Conservation (phyloP, 2,888 invertebrate species). For the Ophonus ardosiacus region DNA sequence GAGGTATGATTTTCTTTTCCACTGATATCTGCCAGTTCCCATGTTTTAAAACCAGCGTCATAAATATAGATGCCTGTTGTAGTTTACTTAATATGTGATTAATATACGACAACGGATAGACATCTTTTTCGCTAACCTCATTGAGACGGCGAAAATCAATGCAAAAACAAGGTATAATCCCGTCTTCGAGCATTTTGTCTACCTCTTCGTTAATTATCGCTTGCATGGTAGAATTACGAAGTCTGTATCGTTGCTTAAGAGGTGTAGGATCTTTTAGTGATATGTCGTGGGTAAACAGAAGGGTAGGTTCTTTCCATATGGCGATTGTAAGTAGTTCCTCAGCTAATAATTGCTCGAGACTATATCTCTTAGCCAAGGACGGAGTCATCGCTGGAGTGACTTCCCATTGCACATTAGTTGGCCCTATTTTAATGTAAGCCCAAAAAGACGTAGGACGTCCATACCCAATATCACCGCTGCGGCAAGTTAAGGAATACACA, state of each 20-base stretch:
- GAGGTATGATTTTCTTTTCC: slow-evolving; percentile 62
- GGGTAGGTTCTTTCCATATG: slow-evolving; percentile 5
- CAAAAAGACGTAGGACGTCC: not conserved
- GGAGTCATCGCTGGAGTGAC: not conserved
- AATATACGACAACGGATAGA: slow-evolving; percentile 69
- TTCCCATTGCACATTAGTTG: not conserved
- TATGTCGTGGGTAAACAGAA: slow-evolving; percentile 30
- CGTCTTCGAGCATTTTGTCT: slow-evolving; percentile 65
- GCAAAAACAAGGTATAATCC: slow-evolving; percentile 66
- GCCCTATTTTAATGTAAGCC: not conserved
- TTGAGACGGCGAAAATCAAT: slow-evolving; percentile 68
- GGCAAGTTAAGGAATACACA: not conserved
- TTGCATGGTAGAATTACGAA: slow-evolving; percentile 67
- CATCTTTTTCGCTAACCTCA: slow-evolving; percentile 65
- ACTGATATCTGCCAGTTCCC: slow-evolving; percentile 70
- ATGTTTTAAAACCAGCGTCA: slow-evolving; percentile 67
- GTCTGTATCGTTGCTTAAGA: slow-evolving; percentile 67
- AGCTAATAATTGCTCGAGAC: not conserved
- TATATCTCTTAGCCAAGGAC: not conserved
- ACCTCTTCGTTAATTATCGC: slow-evolving; percentile 64
- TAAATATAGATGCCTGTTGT: slow-evolving; percentile 66
- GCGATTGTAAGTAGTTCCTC: not conserved
- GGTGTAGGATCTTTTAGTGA: slow-evolving; percentile 47
- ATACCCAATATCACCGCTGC: not conserved
- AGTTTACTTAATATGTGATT: slow-evolving; percentile 68